Evolutionary conservation across 2,797 vertebrate genomes (phyloP).

Genomic region (Thunnus albacares): DNA sequence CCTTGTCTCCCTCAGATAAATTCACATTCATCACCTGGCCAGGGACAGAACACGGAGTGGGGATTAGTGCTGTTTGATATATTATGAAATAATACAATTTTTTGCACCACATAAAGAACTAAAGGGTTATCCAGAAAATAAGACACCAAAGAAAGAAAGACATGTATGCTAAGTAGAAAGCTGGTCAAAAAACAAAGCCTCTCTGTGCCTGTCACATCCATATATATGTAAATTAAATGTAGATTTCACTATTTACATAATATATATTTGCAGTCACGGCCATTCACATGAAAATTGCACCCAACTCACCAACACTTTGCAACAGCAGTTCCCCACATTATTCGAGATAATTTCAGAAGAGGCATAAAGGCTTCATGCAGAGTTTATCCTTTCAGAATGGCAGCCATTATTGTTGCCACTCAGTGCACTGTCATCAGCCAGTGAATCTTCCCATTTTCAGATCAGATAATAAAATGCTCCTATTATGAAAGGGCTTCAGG

Average conservation of each 20-base stretch:
- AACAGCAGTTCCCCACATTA: slow-evolving; percentile 29
- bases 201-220: not conserved
- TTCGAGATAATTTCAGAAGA: slow-evolving; percentile 37
- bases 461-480: slow-evolving; percentile 52
- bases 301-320: slow-evolving; percentile 22
- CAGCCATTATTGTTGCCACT: slow-evolving; percentile 42
- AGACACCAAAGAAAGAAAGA: not conserved
- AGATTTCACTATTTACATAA: slow-evolving; percentile 50
- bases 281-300: slow-evolving; percentile 43
- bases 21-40: slow-evolving; percentile 93
- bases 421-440: slow-evolving; percentile 17
- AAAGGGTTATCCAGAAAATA: not conserved
- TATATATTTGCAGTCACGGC: slow-evolving; percentile 40
- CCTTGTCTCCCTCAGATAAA: slow-evolving; percentile 89
- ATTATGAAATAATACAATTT: not conserved
- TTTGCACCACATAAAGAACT: not conserved
- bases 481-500: slow-evolving; percentile 29
- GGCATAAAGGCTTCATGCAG: slow-evolving; percentile 5
- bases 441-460: slow-evolving; percentile 39
- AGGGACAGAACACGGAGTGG: slow-evolving; percentile 18
- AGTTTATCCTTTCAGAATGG: slow-evolving; percentile 32
- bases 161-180: slow-evolving; percentile 14
- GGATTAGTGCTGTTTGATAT: slow-evolving; percentile 1
- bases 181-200: not conserved
- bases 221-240: slow-evolving; percentile 35